phyloP scores from a whole-genome alignment of 1,140 invertebrate genomes.

The Brachionus plicatilis region DNA sequence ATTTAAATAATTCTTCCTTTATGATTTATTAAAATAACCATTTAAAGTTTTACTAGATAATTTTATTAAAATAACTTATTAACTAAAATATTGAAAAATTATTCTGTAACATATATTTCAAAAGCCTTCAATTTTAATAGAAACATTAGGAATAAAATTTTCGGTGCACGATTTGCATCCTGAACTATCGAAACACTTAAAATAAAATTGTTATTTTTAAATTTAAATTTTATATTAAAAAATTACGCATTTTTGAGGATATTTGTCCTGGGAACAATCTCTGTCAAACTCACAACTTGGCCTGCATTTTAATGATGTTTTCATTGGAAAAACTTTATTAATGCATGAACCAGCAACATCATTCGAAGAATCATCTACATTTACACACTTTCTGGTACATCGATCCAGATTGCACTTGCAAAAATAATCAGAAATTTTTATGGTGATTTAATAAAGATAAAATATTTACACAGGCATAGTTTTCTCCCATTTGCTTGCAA shows the following conservation, averaged over 20 bases:
- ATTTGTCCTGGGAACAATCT: neutral
- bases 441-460: neutral
- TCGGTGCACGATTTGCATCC: neutral
- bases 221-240: neutral
- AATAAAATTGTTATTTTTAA: neutral
- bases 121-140: neutral
- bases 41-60: no score
- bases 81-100: neutral
- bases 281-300: neutral
- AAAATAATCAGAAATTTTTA: neutral
- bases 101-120: neutral
- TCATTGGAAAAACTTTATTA: neutral
- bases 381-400: neutral
- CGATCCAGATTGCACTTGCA: neutral
- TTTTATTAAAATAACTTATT: no score
- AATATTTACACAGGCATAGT: neutral
- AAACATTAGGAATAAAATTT: neutral
- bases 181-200: neutral
- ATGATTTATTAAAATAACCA: neutral
- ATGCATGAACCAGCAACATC: neutral
- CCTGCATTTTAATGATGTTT: neutral
- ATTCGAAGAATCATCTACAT: neutral
- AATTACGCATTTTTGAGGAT: neutral
- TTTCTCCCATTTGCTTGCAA: neutral
- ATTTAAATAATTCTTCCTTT: no score